Evolutionary conservation across 2,797 vertebrate species (phyloP).

Genomic region (Melopsittacus undulatus): DNA sequence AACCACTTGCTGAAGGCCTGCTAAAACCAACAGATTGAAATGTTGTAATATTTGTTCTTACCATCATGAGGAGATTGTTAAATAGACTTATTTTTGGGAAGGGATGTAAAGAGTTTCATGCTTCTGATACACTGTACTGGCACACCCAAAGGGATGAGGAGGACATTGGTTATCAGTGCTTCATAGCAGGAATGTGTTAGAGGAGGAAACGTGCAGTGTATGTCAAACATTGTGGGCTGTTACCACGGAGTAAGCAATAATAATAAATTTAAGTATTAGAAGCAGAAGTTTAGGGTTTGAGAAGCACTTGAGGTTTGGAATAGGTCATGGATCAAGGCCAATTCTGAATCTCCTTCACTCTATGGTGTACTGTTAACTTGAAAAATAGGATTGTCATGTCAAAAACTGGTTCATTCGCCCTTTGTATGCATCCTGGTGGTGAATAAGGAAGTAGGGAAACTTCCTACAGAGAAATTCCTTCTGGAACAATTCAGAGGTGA

Average conservation of each 20-base stretch:
- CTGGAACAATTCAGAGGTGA: not conserved
- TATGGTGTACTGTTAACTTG: not conserved
- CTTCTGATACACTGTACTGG: not conserved
- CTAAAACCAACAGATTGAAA: not conserved
- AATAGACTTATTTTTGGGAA: not conserved
- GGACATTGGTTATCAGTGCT: not conserved
- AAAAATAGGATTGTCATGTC: rapidly evolving
- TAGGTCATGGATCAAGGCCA: not conserved
- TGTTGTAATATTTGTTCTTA: not conserved
- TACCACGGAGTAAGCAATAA: not conserved
- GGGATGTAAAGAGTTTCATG: not conserved
- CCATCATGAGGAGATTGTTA: not conserved
- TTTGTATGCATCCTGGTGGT: not conserved
- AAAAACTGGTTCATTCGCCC: not conserved
- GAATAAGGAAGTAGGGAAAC: not conserved
- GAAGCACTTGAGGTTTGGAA: not conserved
- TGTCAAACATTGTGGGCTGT: not conserved
- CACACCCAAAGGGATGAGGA: not conserved
- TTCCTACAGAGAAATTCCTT: not conserved
- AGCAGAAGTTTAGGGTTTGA: not conserved
- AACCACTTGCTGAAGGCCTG: not conserved
- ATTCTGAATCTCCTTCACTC: not conserved
- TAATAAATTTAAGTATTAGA: not conserved
- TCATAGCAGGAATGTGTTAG: not conserved
- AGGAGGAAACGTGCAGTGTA: not conserved